phyloP scores from a whole-genome alignment of 2,113 vertebrate genomes.

The Bos javanicus region DNA sequence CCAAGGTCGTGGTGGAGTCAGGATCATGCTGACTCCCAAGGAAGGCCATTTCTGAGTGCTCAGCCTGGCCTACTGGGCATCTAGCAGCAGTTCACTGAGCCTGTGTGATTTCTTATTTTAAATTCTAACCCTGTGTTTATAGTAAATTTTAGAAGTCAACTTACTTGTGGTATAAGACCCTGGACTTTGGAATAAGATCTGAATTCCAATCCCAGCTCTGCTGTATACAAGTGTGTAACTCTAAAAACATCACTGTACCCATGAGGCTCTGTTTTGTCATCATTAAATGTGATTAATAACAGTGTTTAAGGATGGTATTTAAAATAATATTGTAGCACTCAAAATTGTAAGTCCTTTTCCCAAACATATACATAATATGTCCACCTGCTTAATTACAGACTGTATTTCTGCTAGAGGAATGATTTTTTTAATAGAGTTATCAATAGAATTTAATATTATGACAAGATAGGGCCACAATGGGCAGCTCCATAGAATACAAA shows the following conservation, averaged over 20 bases:
- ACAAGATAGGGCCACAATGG: neutral
- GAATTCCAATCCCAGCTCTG: neutral
- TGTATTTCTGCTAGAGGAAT: neutral
- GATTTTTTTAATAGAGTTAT: neutral
- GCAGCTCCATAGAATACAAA: conserved; percentile 2
- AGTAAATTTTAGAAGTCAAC: neutral
- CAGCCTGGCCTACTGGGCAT: neutral
- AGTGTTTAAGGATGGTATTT: neutral
- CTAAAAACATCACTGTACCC: neutral
- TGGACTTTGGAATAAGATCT: neutral
- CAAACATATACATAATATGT: neutral
- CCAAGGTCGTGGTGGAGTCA: neutral
- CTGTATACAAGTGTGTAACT: neutral
- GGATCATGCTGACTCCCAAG: neutral
- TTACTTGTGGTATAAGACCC: neutral
- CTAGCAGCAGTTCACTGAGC: neutral
- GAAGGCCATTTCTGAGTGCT: conserved; percentile 26
- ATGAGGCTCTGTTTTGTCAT: neutral
- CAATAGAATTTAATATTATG: neutral
- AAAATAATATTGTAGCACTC: neutral
- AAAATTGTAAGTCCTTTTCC: neutral
- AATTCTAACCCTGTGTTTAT: neutral
- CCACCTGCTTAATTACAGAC: neutral
- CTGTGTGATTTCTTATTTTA: conserved; percentile 6
- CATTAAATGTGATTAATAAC: conserved; percentile 21